Conservation (phyloP, 2,888 invertebrate species). For the Ceriagrion tenellum region DNA sequence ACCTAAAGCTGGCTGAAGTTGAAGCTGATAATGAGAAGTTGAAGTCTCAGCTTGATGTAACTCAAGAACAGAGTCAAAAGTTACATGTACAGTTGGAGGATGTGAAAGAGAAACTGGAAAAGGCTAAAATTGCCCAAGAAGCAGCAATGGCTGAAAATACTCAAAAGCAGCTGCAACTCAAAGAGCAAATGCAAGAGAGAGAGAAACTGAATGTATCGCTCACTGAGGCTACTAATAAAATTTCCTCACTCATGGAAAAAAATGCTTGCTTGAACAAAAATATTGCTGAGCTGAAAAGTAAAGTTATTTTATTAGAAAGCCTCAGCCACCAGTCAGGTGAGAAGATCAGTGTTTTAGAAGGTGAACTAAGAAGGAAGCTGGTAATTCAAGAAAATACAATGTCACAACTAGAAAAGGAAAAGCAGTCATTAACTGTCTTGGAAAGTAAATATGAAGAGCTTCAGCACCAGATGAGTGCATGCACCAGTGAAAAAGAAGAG, state of each 20-base stretch:
- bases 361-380: background rate
- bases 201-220: background rate
- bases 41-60: background rate
- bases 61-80: background rate
- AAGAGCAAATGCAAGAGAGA: background rate
- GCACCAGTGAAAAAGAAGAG: background rate
- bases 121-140: background rate
- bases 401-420: background rate
- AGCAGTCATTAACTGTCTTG: background rate
- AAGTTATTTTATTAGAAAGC: background rate
- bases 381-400: background rate
- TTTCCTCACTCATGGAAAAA: background rate
- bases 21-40: conserved; percentile 50
- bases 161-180: background rate
- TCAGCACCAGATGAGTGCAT: background rate
- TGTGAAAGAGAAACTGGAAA: background rate
- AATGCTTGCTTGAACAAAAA: background rate
- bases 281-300: background rate
- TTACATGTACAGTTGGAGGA: background rate
- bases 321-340: background rate
- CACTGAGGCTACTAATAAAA: background rate
- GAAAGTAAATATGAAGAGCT: background rate
- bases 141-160: conserved; percentile 7
- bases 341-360: background rate
- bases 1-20: conserved; percentile 60